Evolutionary conservation across 2,113 vertebrate genomes (phyloP).

Genomic region (Edolisoma coerulescens): DNA sequence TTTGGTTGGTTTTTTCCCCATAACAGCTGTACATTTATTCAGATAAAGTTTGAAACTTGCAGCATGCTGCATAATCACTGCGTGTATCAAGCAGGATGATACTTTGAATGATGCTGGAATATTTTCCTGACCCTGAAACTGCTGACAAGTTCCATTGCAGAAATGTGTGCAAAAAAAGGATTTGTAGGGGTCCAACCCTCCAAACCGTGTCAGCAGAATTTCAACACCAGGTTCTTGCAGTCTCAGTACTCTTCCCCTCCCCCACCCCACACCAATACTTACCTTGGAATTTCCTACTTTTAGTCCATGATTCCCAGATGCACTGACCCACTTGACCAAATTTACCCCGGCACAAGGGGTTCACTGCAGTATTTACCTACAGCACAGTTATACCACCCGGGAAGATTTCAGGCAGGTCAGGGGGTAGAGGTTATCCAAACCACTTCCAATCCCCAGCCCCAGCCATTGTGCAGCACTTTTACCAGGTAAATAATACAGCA

Average conservation of each 20-base stretch:
- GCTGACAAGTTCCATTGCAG: not conserved
- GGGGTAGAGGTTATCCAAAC: not conserved
- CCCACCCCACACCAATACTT: rapidly evolving
- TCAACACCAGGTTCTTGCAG: not conserved
- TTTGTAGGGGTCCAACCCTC: not conserved
- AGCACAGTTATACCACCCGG: rapidly evolving
- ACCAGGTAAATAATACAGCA: not conserved
- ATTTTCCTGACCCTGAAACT: not conserved
- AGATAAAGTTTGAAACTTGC: not conserved
- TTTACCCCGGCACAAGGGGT: not conserved
- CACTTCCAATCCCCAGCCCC: not conserved
- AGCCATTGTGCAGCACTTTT: not conserved
- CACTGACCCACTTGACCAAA: not conserved
- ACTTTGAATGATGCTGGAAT: not conserved
- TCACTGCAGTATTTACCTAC: not conserved
- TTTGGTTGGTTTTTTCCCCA: not conserved
- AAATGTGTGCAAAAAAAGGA: not conserved
- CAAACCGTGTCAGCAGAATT: not conserved
- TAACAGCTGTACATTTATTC: not conserved
- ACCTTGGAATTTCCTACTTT: not conserved
- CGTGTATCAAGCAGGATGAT: not conserved
- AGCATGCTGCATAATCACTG: not conserved
- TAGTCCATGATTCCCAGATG: not conserved
- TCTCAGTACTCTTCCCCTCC: not conserved
- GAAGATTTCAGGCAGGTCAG: not conserved